Base-by-base conservation (phyloP, 1,140 invertebrate species). In the Eumaeus atala region DNA sequence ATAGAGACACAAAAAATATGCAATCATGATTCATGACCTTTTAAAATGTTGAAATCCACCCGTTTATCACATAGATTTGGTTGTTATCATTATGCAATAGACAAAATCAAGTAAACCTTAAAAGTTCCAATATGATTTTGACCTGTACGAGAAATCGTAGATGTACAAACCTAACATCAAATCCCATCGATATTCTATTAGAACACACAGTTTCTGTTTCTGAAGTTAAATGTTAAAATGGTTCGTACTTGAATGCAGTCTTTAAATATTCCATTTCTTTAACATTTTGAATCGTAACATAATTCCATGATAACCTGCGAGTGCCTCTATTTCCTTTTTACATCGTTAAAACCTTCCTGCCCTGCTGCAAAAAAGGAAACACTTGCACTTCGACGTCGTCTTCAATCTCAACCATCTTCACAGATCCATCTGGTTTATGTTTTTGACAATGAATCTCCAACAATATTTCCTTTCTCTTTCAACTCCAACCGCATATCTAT, bases 401-500 rank as follows among this genome's bases (percentile, higher is more conserved):
- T 21, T 58, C 53, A 10, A 62, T 0, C 44, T 58, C 49, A 9
- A 62, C 53, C 0, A 28, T 56, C 14, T 48, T 9, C 9, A 51
- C 35, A 11, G 18, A 40, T 0, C 61, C 61, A 9, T 56, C 50
- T 9, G 16, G 1, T n/a, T 62, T 49, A 3, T 8, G 1, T 2
- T 53, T 37, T 14, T 58, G 56, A n/a, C 9, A 62, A 35, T 9
- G 61, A 62, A 10, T 59, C 61, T 7, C 56, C 61, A 2, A 49
- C 11, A 1, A 62, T 9, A 34, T 52, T 62, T 12, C 50, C 50
- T 11, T 56, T 58, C 11, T 56, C 16, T 44, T 40, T 58, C 10
- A 58, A 38, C 9, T 62, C 61, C n/a, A 62, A 28, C 40, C 58
- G 17, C 12, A 56, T n/a, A 49, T 62, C 61, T n/a, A 62, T 51